A percentile compares a stretch with the other conserved stretches of the same genome.
Conservation (phyloP, 53 echinoderm and acorn worm genomes). For the Luidia sarsii region DNA sequence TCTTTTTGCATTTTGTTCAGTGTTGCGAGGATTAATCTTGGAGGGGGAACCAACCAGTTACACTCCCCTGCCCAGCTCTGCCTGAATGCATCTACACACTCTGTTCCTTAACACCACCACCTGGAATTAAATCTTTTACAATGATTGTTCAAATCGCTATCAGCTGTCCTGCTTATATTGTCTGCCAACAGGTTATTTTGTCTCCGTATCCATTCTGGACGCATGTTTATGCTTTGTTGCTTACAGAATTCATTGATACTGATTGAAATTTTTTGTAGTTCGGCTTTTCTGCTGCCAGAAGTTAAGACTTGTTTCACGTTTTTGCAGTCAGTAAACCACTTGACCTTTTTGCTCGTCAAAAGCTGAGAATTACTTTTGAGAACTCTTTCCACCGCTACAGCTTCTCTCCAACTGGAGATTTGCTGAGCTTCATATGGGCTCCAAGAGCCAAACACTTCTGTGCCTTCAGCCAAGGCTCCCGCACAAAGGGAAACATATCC, state of each 20-base stretch:
- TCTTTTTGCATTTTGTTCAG: slow-evolving; percentile 18
- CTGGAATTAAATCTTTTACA: neutral
- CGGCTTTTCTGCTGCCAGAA: too few relatives aligned
- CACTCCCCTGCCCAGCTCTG: neutral
- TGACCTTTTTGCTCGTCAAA: too few relatives aligned
- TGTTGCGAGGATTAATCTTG: neutral
- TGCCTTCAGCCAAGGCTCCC: slow-evolving; percentile 12
- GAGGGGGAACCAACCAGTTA: neutral
- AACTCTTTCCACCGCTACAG: slow-evolving; percentile 15
- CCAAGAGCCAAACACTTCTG: neutral
- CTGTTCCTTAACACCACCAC: neutral
- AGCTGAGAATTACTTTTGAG: too few relatives aligned
- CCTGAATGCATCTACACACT: slow-evolving; percentile 8
- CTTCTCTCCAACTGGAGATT: neutral
- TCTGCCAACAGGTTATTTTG: too few relatives aligned
- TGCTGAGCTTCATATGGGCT: neutral
- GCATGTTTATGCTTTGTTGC: too few relatives aligned
- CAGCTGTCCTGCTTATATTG: too few relatives aligned
- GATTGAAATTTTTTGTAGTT: too few relatives aligned
- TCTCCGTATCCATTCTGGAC: too few relatives aligned
- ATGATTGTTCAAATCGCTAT: slow-evolving; percentile 9
- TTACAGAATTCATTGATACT: too few relatives aligned
- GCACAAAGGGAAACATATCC: slow-evolving; percentile 24
- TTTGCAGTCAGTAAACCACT: too few relatives aligned
- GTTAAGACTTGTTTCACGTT: too few relatives aligned